Conservation (phyloP, 2,888 invertebrate genomes). For the Nephrocerus scutellatus region DNA sequence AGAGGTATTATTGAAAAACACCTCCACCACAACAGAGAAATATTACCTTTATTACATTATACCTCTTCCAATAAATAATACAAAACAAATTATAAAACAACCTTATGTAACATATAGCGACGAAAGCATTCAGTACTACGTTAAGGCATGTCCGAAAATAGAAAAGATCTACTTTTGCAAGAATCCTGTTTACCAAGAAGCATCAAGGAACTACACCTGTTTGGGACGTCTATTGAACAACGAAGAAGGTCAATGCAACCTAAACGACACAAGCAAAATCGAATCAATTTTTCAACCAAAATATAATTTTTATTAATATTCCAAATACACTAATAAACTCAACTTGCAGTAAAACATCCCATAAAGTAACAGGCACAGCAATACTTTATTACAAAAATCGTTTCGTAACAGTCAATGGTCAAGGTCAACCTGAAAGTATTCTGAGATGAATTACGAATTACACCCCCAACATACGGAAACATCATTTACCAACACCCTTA, state of each 20-base stretch:
- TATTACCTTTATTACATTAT: slow-evolving; percentile 5
- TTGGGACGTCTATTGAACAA: slow-evolving; percentile 7
- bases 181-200: too few relatives aligned
- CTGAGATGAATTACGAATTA: slow-evolving; percentile 7
- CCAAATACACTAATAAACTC: too few relatives aligned
- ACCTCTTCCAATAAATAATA: slow-evolving; percentile 6
- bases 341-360: too few relatives aligned
- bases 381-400: slow-evolving; percentile 4
- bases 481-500: slow-evolving; percentile 4
- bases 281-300: slow-evolving; percentile 11
- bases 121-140: too few relatives aligned
- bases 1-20: too few relatives aligned
- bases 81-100: slow-evolving; percentile 5
- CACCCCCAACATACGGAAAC: slow-evolving; percentile 6
- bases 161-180: too few relatives aligned
- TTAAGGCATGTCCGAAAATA: too few relatives aligned
- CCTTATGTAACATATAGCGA: slow-evolving; percentile 9
- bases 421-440: slow-evolving; percentile 4
- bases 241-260: slow-evolving; percentile 10
- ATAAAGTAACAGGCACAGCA: too few relatives aligned
- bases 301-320: slow-evolving; percentile 8
- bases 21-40: too few relatives aligned
- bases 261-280: slow-evolving; percentile 2
- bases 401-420: slow-evolving; percentile 3
- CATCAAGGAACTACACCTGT: slow-evolving; percentile 6